Conservation (phyloP, 2,888 invertebrate genomes). For the Neoascia interrupta region DNA sequence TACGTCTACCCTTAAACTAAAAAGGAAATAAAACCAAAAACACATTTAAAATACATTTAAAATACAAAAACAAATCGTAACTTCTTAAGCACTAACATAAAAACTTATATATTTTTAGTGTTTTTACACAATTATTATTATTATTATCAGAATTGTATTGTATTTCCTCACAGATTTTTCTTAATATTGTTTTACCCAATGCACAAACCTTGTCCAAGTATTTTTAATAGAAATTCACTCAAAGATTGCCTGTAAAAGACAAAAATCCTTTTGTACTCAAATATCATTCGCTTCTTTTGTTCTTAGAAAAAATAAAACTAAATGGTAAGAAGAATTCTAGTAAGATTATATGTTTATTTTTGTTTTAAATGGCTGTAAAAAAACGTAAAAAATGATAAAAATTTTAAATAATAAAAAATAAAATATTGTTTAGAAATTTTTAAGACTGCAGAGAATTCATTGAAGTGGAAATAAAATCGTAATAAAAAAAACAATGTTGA, state of each 20-base stretch:
- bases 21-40: conserved; percentile 34
- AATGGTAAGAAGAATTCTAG: conserved; percentile 4
- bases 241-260: conserved; percentile 55
- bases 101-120: conserved; percentile 68
- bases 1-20: conserved; percentile 68
- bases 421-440: conserved; percentile 78
- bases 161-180: conserved; percentile 54
- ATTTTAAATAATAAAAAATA: conserved; percentile 72
- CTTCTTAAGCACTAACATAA: conserved; percentile 65
- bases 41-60: conserved; percentile 63
- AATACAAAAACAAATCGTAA: conserved; percentile 61
- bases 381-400: conserved; percentile 59
- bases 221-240: conserved; percentile 63
- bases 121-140: conserved; percentile 63
- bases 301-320: conserved; percentile 43
- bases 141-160: conserved; percentile 12
- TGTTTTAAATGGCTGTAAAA: conserved; percentile 65
- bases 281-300: conserved; percentile 67
- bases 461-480: conserved; percentile 76
- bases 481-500: conserved; percentile 64
- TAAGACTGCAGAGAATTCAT: conserved; percentile 79
- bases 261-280: conserved; percentile 63
- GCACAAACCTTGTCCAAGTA: conserved; percentile 57
- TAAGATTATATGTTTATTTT: conserved; percentile 24
- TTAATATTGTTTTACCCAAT: conserved; percentile 48